Base-by-base conservation (phyloP, 2,113 vertebrate genomes). In the Zapornia atra region DNA sequence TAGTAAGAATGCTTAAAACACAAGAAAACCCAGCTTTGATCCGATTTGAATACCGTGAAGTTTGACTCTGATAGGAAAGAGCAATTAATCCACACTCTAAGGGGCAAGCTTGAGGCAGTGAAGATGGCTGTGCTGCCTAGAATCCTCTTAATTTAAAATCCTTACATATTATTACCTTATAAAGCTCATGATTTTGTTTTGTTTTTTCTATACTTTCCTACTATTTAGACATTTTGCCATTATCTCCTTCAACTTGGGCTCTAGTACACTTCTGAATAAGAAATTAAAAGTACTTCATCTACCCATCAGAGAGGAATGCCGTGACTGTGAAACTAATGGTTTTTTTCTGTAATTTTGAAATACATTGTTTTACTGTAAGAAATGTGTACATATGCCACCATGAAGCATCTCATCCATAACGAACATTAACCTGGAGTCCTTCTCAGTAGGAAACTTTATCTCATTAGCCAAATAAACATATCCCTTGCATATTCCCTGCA, bases 1-100 rank as follows among this genome's bases (percentile, higher is more conserved):
- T 94, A 61, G 29, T 56, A 65, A 64, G 69, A 84, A 94, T 51
- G 72, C 34, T 85, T 92, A 81, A 96, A 96, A 83, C 46, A 65
- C 56, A 93, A 69, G 69, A 65, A 94, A 90, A 93, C 86, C 54
- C 53, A 60, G 7, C 63, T 97, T 96, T 97, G 92, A 93, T 94
- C 73, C 0, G 2, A 93, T 90, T 75, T 93, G 36, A 85, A 65
- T 80, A 36, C 76, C 60, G 54, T 90, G 73, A 76, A 90, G 72
- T 85, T 83, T 50, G n/a, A 29, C 36, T 63, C 46, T 77, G 79
- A 80, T 77, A 84, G 59, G 59, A 95, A 92, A 44, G 63, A 88
- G 29, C 36, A 97, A 94, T 95, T 95, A 95, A 86, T 48, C 59
- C 31, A 51, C 56, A 59, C 63, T 87, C 51, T 76, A 78, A 89